Evolutionary conservation across 2,113 vertebrate genomes (phyloP).

Genomic region (Hypomesus transpacificus): DNA sequence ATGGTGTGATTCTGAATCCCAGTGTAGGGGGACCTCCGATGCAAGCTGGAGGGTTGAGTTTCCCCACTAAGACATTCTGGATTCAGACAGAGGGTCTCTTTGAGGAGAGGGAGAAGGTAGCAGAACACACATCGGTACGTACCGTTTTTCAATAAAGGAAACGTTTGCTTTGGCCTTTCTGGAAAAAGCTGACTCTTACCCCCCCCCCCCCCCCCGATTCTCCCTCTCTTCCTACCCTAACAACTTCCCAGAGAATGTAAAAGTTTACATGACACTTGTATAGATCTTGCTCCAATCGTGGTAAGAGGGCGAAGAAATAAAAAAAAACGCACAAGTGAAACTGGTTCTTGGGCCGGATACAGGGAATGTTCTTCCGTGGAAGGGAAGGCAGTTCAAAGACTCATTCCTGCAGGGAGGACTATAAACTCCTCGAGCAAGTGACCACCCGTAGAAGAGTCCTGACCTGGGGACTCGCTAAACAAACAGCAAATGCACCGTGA

Average conservation of each 20-base stretch:
- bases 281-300: conserved; percentile 36
- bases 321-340: conserved; percentile 20
- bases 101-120: conserved; percentile 37
- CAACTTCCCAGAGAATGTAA: conserved; percentile 51
- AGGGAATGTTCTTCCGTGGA: conserved; percentile 50
- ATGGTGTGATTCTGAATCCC: conserved; percentile 46
- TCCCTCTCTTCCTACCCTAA: conserved; percentile 53
- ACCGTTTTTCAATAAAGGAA: conserved; percentile 63
- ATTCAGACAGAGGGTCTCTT: conserved; percentile 56
- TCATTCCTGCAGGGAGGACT: conserved; percentile 32
- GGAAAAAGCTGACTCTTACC: conserved; percentile 38
- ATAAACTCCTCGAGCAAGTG: conserved; percentile 43
- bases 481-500: conserved; percentile 35
- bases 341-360: conserved; percentile 47
- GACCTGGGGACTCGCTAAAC: conserved; percentile 55
- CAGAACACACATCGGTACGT: conserved; percentile 55
- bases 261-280: conserved; percentile 53
- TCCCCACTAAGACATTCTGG: conserved; percentile 50
- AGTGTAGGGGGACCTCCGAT: conserved; percentile 33
- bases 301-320: background rate
- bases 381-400: conserved; percentile 55
- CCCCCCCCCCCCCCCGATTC: conserved; percentile 2
- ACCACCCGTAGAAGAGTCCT: conserved; percentile 49
- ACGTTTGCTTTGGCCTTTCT: conserved; percentile 59
- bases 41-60: background rate